Base-by-base conservation (phyloP, 92 coral and sea anemone genomes). In the Galaxea fascicularis region DNA sequence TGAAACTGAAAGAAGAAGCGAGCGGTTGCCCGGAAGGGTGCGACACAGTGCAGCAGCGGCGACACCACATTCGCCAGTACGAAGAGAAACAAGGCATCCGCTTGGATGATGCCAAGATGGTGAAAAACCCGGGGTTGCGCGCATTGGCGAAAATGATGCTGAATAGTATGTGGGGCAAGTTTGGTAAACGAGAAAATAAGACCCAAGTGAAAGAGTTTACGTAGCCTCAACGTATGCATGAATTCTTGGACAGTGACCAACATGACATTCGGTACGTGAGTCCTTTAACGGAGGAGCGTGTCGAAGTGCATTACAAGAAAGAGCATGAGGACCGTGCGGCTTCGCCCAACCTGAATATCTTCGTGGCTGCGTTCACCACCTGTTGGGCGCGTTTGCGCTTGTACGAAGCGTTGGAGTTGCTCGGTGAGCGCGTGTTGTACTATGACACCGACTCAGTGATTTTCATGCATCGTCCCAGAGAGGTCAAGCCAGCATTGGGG, bases 91-190 rank as follows among this genome's bases (percentile, higher is more conserved):
- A 73, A 29, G 27, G 65, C 0, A 28, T 73, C 0, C 1, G 16
- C 15, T 17, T 51, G 7, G 47, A 73, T 10, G 4, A 17, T 1
- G n/a, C 9, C 0, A 74, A 52, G 4, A 56, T 73, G 22, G 46
- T 35, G 17, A 44, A 52, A 7, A 82, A 82, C 22, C 70, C 86
- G 0, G 86, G 78, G 0, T 30, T 18, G 35, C 69, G 78, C 4
- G 46, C 59, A 1, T 35, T n/a, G n/a, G n/a, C n/a, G n/a, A n/a
- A n/a, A n/a, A n/a, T n/a, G n/a, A n/a, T n/a, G n/a, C n/a, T n/a
- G 35, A 82, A 82, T 28, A 18, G 35, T 15, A 51, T 28, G 66
- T 68, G 86, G 86, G 77, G 77, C 21, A 69, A 81, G 52, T 65
- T 45, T 45, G 77, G 85, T 10, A 68, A 81, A 29, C 77, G 18